Base-by-base conservation (phyloP, 2,888 invertebrate genomes). In the Callinectes sapidus region DNA sequence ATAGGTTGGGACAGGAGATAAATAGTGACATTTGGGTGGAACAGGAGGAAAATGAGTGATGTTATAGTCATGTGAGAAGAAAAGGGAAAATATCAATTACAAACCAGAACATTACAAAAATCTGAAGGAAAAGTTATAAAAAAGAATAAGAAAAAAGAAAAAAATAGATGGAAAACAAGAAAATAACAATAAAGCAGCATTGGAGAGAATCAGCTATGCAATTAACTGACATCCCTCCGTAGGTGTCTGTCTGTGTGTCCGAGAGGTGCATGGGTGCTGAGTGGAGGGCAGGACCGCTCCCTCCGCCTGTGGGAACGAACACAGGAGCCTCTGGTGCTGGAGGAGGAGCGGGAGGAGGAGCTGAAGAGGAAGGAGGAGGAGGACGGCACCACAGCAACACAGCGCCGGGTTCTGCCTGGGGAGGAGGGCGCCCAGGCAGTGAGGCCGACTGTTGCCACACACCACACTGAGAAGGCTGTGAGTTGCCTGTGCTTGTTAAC, bases 261-360 rank as follows among this genome's bases (percentile, higher is more conserved):
- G 0, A 95, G 94, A 89, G 95, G 98, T 0, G 96, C 97, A 94
- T 97, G 97, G 96, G 96, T 97, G 28, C 97, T 97, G 10, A 97
- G 98, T 35, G 97, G 98, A 95, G 98, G 99, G 54, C 97, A 97
- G 0, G 99, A 99, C 96, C 97, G 97, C 95, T 98, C 98, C 32
- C 96, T 99, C 93, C 97, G 99, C 0, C 96, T 99, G 93, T 98
- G 97, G 96, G 97, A 98, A 96, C 97, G 98, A 95, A 97, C 98
- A 0, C 97, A 97, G 71, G 98, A 99, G 96, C 97, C 98, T 2
- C 96, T 99, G 87, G 98, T 99, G n/a, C 96, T 99, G 18, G 97
- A 98, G 95, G 99, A 99, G 95, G 97, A 98, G 93, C 97, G 97
- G 95, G 99, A 99, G 95, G 97, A 97, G 95, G 98, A 97, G 95